These are phyloP conservation scores for Bombus soroeensis DNA, from an alignment of 1,140 invertebrate genomes.

Conservation along the genomic window DNA sequence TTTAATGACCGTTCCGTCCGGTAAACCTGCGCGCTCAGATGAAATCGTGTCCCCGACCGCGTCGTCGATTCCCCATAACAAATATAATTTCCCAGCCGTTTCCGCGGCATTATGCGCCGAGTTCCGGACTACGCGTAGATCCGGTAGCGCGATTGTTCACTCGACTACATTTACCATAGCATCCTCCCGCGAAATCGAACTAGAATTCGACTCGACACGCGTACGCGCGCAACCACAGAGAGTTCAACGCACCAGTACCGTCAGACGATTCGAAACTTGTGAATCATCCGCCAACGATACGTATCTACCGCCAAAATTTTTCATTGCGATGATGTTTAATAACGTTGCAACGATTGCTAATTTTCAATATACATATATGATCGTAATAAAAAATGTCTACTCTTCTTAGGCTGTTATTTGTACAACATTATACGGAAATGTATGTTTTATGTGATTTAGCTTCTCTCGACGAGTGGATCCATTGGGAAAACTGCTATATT, in stretches of 20 bases:
- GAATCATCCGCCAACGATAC: not conserved
- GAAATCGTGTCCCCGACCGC: conserved; percentile 64
- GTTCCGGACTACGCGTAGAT: conserved; percentile 75
- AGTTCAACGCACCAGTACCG: conserved; percentile 52
- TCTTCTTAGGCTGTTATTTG: too few species aligned
- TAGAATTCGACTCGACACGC: conserved; percentile 40
- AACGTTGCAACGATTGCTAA: not conserved
- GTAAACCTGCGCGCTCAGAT: conserved; percentile 68
- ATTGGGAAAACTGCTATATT: not conserved
- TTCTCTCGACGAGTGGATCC: too few species aligned
- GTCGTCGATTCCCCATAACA: conserved; percentile 74
- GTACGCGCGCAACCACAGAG: conserved; percentile 3
- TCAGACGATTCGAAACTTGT: not conserved
- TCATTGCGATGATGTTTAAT: not conserved
- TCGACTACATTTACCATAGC: conserved; percentile 54
- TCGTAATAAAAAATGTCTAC: too few species aligned
- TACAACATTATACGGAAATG: too few species aligned
- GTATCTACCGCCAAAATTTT: not conserved
- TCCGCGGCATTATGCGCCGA: conserved; percentile 79
- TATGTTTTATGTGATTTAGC: too few species aligned
- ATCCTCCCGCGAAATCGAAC: conserved; percentile 47
- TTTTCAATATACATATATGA: not conserved
- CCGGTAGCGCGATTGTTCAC: conserved; percentile 61
- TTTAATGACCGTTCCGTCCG: conserved; percentile 72
- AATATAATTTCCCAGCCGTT: conserved; percentile 79